phyloP scores from a whole-genome alignment of 2,797 vertebrate species.

The Geotrypetes seraphini region DNA sequence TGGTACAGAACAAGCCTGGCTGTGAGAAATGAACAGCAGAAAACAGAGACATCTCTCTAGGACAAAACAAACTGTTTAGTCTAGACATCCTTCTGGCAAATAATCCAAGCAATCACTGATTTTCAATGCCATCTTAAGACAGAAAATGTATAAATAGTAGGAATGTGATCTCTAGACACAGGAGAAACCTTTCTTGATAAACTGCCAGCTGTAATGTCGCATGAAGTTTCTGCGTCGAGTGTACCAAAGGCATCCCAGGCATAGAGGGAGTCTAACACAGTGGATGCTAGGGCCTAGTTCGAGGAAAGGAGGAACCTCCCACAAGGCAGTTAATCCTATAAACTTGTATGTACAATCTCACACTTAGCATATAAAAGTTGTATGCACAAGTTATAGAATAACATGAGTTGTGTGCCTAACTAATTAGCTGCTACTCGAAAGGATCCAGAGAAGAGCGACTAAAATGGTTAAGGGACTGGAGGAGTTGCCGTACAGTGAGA shows the following conservation, averaged over 20 bases:
- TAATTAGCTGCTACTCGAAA: too few species aligned
- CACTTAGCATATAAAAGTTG: too few species aligned
- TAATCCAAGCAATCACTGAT: background rate
- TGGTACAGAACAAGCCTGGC: too few species aligned
- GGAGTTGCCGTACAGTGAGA: too few species aligned
- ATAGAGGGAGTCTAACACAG: accelerated
- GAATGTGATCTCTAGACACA: background rate
- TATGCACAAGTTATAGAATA: too few species aligned
- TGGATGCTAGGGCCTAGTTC: too few species aligned
- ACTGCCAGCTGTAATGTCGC: background rate
- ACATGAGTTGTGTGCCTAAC: too few species aligned
- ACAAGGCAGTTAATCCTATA: too few species aligned
- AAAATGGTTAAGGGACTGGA: too few species aligned
- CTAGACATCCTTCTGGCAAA: background rate
- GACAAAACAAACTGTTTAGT: background rate
- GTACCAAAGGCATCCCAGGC: background rate
- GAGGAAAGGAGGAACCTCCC: too few species aligned
- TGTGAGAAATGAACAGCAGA: background rate
- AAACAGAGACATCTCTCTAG: background rate
- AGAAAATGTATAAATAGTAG: background rate
- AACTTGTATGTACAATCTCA: too few species aligned
- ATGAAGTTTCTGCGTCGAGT: background rate
- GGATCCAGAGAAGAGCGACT: too few species aligned
- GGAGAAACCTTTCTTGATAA: background rate
- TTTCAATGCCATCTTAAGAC: background rate